Evolutionary conservation across 2,888 invertebrate genomes (phyloP), one percentile per base, ranked within the genome.

Genomic region (Therioaphis trifolii): DNA sequence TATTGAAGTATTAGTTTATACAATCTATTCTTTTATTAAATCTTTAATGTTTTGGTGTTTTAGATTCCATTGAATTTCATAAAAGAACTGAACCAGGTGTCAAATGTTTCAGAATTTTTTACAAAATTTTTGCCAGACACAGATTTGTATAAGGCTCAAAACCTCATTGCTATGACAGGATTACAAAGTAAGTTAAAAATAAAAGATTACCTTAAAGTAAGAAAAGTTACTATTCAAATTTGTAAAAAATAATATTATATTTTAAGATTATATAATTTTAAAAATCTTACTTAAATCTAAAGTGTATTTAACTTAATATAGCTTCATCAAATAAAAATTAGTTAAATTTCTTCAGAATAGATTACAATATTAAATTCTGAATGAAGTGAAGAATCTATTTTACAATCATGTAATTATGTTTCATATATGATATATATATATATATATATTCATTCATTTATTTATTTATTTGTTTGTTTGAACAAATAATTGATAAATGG

Each of bases 1-100:
- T 35, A 35, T 35, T 35, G 7, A 35, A 35, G 35, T 35, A 5
- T 35, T 35, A 35, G 35, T 35, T 35, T 35, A 35, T 35, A 35
- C 3, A 46, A 46, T 2, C 2, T 18, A 52, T 52, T 52, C 18
- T 40, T 43, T 15, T 49, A 4, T 46, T 14, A 24, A 27, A 4
- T 40, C 4, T 75, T 75, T n/a, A n/a, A n/a, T n/a, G n/a, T 29
- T 43, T 35, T 35, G 35, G 18, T 68, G 15, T 86, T 85, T 12
- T 79, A 86, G 86, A 86, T 86, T 27, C 86, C 86, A 11, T 72
- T 86, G 58, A 85, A 85, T 71, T 66, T 86, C 21, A 85, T 86
- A 24, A 4, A 84, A 35, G 63, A 85, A 75, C 71, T 86, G 52
- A 86, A 86, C 66, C 74, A 84, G 21, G 78, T 86, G 43, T 68